Evolutionary conservation across 2,113 vertebrate species (phyloP).

Genomic region (Nycticorax nycticorax): DNA sequence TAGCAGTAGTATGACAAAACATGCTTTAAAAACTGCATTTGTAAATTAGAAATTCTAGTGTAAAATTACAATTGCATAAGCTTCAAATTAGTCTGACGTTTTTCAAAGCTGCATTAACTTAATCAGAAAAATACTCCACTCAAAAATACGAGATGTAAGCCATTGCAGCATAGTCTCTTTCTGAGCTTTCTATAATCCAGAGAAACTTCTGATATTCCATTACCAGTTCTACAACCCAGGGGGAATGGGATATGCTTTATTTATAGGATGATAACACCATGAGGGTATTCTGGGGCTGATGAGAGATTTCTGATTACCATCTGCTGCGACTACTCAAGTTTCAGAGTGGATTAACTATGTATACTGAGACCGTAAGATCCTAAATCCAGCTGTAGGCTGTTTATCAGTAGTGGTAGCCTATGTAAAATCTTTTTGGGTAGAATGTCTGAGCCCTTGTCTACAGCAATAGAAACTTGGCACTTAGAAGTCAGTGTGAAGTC

Average conservation of each 20-base stretch:
- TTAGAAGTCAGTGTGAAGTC: neutral
- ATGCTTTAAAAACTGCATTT: neutral
- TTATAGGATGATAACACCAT: neutral
- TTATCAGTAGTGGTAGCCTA: neutral
- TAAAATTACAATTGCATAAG: neutral
- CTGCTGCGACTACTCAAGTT: constrained; percentile 41
- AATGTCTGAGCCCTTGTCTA: neutral
- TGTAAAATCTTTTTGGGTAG: neutral
- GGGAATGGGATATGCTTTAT: constrained; percentile 10
- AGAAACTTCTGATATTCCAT: neutral
- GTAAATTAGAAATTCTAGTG: neutral
- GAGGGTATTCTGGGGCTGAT: constrained; percentile 6
- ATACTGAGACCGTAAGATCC: neutral
- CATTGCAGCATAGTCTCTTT: neutral
- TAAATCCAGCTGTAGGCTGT: constrained; percentile 33
- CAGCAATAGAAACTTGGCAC: neutral
- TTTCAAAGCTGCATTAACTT: neutral
- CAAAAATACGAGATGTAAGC: neutral
- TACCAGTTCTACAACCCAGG: neutral
- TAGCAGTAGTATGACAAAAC: neutral
- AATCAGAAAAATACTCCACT: neutral
- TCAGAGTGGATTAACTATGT: constrained; percentile 42
- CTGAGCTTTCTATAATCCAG: neutral
- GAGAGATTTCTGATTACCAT: constrained; percentile 56
- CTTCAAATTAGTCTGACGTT: neutral